Evolutionary conservation across 2,888 invertebrate species (phyloP).

Genomic region (Drosophila kambysellisi): DNA sequence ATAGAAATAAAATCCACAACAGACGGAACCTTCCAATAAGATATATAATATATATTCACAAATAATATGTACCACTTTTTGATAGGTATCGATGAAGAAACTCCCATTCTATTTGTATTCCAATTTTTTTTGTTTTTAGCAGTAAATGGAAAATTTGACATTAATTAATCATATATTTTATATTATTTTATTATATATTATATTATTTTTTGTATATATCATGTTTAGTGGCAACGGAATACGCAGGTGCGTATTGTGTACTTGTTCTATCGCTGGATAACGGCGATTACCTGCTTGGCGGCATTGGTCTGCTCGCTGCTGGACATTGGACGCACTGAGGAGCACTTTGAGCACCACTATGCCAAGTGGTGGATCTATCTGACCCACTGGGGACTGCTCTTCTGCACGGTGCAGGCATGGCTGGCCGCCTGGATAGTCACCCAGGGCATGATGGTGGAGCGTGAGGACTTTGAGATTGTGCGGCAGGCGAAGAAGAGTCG

Average conservation of each 20-base stretch:
- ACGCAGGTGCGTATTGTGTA: constrained; percentile 85
- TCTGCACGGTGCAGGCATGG: constrained; percentile 85
- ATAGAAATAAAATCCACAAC: no score
- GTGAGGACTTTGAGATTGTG: constrained; percentile 85
- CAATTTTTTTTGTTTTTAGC: background rate
- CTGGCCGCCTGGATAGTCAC: constrained; percentile 85
- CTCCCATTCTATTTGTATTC: background rate
- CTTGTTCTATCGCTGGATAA: constrained; percentile 85
- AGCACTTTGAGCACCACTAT: constrained; percentile 85
- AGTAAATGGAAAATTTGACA: background rate
- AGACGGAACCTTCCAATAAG: background rate
- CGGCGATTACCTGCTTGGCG: constrained; percentile 85
- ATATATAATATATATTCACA: background rate
- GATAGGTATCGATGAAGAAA: background rate
- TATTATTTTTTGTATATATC: background rate
- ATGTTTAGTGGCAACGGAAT: constrained; percentile 84
- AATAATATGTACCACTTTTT: background rate
- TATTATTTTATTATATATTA: no score
- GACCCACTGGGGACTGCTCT: constrained; percentile 85
- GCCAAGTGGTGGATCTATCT: constrained; percentile 86
- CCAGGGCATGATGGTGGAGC: constrained; percentile 85
- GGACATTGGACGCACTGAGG: constrained; percentile 85
- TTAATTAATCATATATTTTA: background rate
- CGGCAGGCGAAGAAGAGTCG: constrained; percentile 85
- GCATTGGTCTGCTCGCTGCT: constrained; percentile 85